A percentile compares a stretch with the other conserved stretches of the same genome.
These are phyloP conservation scores for Helicoverpa armigera DNA, from an alignment of 1,140 invertebrate genomes.

Conservation along the genomic window DNA sequence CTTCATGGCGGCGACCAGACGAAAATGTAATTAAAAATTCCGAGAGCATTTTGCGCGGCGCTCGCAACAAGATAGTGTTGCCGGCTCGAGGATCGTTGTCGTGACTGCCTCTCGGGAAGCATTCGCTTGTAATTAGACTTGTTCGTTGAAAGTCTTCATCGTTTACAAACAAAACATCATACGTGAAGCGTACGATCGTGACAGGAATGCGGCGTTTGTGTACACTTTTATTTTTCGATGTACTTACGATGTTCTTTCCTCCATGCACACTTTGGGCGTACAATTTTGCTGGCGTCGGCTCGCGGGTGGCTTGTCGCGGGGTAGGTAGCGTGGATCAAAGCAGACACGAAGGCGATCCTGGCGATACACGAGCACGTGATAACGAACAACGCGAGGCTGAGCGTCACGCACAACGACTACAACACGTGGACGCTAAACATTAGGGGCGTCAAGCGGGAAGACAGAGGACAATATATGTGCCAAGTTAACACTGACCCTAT, in stretches of 20 bases:
- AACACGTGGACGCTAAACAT: slow-evolving; percentile 96
- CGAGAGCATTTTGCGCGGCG: slow-evolving; percentile 82
- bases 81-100: slow-evolving; percentile 78
- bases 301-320: slow-evolving; percentile 56
- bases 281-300: neutral
- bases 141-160: slow-evolving; percentile 78
- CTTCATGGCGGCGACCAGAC: slow-evolving; percentile 81
- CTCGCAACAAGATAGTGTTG: slow-evolving; percentile 85
- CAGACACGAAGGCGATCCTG: slow-evolving; percentile 96
- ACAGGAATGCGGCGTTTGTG: slow-evolving; percentile 44
- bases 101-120: slow-evolving; percentile 81
- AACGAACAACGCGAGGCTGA: slow-evolving; percentile 94
- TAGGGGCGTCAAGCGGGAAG: slow-evolving; percentile 92
- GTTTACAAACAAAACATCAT: slow-evolving; percentile 59
- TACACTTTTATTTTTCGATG: slow-evolving; percentile 13
- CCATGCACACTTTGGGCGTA: slow-evolving; percentile 46
- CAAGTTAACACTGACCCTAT: slow-evolving; percentile 98
- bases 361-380: slow-evolving; percentile 97
- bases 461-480: slow-evolving; percentile 96
- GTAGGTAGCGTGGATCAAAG: slow-evolving; percentile 97
- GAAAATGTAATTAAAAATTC: slow-evolving; percentile 87
- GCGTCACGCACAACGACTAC: slow-evolving; percentile 95
- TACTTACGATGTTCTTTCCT: slow-evolving; percentile 33
- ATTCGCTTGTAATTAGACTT: slow-evolving; percentile 85
- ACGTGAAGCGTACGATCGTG: slow-evolving; percentile 19